Base-by-base conservation (phyloP, 1,140 invertebrate genomes). In the Venustaconcha ellipsiformis region DNA sequence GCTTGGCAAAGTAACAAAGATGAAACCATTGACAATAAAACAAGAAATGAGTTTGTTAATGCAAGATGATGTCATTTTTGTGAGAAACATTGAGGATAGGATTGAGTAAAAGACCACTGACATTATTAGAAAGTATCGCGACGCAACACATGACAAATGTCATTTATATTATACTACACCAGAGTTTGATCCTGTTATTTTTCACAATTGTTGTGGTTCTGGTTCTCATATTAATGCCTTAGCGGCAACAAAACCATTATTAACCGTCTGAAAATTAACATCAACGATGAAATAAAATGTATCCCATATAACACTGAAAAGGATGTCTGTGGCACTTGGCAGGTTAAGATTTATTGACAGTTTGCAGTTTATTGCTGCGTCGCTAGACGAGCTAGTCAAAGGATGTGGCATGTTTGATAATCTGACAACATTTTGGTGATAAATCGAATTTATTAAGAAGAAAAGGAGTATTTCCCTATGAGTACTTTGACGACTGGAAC, bases 391-490 rank as follows among this genome's bases (percentile, higher is more conserved):
- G 23, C 20, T 72, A n/a, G 37, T 64, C 1, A 20, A 57, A 14
- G 67, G 13, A 69, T 57, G 55, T 57, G 57, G 30, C 55, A 57
- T 14, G 57, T 57, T 20, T 69, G 67, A 69, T 69, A 20, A 57
- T 23, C 14, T 18, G 59, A 3, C 12, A 23, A 57, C 68, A 26
- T 17, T 81, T 74, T 58, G 70, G 26, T 63, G 30, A 66, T 66
- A 56, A 72, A 63, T 20, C 30, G 30, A 3, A 67, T 23, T 17
- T 66, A 14, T 20, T 84, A 18, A 66, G 67, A 17, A 65, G 72
- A 14, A 88, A 85, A 76, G 84, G 83, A 14, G 75, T 85, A 37
- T 87, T 84, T 68, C 82, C 83, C 37, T 86, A 88, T 77, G 84
- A 85, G 58, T 85, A 82, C 70, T 78, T 86, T 59, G 78, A 83